phyloP scores from a whole-genome alignment of 2,888 invertebrate species.

The Iphiclides podalirius region DNA sequence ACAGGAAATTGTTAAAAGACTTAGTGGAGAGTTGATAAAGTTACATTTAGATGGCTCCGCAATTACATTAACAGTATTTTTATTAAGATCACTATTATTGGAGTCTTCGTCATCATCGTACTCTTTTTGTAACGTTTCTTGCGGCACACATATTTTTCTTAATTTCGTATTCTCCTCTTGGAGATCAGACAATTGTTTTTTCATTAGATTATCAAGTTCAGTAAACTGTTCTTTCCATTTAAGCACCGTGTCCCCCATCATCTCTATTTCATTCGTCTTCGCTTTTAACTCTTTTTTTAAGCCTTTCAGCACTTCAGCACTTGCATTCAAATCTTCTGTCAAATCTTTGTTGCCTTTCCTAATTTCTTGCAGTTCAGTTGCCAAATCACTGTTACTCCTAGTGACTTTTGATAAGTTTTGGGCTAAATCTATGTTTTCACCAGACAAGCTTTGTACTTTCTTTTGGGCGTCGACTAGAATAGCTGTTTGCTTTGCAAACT shows the following conservation, averaged over 20 bases:
- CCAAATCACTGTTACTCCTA: constrained; percentile 35
- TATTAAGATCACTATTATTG: constrained; percentile 18
- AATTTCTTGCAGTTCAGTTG: constrained; percentile 36
- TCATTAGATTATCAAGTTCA: constrained; percentile 41
- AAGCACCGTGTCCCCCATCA: constrained; percentile 44
- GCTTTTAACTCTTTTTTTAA: constrained; percentile 44
- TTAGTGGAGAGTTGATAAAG: constrained; percentile 47
- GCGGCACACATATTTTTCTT: constrained; percentile 29
- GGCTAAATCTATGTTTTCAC: constrained; percentile 39
- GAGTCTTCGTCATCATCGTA: constrained; percentile 13
- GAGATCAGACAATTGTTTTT: constrained; percentile 45
- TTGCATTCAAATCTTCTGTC: constrained; percentile 38
- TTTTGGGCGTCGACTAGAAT: constrained; percentile 35
- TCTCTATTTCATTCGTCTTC: constrained; percentile 47
- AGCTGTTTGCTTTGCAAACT: constrained; percentile 31
- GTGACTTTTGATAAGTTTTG: constrained; percentile 37
- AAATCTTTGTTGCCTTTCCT: constrained; percentile 38
- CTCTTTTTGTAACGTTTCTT: constrained; percentile 23
- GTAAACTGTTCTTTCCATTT: constrained; percentile 48
- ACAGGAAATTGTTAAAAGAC: constrained; percentile 58
- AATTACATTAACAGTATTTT: constrained; percentile 13
- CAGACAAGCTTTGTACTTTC: constrained; percentile 40
- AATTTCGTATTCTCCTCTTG: constrained; percentile 48
- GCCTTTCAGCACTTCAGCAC: constrained; percentile 40
- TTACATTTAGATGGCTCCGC: constrained; percentile 22